A percentile compares a stretch with the other conserved stretches of the same genome.
phyloP scores from a whole-genome alignment of 2,888 invertebrate genomes.

The Steromphala cineraria region DNA sequence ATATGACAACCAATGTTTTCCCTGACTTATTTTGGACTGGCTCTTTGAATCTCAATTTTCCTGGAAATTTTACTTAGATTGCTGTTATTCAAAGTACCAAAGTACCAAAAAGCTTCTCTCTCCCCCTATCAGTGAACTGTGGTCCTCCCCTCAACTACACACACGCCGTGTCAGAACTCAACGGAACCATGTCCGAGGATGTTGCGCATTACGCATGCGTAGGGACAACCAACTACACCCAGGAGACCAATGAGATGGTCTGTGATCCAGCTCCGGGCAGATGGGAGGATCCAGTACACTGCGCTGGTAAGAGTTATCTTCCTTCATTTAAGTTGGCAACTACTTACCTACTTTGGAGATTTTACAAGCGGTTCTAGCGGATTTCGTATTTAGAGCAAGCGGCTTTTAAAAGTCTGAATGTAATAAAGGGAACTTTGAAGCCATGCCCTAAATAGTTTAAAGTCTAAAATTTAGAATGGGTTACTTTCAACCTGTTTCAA shows the following conservation, averaged over 20 bases:
- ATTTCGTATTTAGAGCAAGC: too few relatives aligned
- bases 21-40: too few relatives aligned
- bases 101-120: background rate
- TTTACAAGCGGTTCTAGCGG: too few relatives aligned
- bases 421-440: too few relatives aligned
- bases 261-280: background rate
- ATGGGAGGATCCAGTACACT: background rate
- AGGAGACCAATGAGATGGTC: background rate
- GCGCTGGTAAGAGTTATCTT: background rate
- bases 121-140: background rate
- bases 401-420: too few relatives aligned
- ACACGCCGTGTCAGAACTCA: background rate
- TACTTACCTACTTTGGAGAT: too few relatives aligned
- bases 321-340: too few relatives aligned
- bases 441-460: too few relatives aligned
- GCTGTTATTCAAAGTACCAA: background rate
- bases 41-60: too few relatives aligned
- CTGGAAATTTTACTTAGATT: background rate
- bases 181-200: background rate
- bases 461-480: too few relatives aligned
- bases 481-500: too few relatives aligned
- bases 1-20: too few relatives aligned
- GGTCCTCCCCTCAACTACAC: background rate
- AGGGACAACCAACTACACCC: background rate
- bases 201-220: background rate